phyloP scores from a whole-genome alignment of 2,888 invertebrate species.

The Eurytoma adleriae region DNA sequence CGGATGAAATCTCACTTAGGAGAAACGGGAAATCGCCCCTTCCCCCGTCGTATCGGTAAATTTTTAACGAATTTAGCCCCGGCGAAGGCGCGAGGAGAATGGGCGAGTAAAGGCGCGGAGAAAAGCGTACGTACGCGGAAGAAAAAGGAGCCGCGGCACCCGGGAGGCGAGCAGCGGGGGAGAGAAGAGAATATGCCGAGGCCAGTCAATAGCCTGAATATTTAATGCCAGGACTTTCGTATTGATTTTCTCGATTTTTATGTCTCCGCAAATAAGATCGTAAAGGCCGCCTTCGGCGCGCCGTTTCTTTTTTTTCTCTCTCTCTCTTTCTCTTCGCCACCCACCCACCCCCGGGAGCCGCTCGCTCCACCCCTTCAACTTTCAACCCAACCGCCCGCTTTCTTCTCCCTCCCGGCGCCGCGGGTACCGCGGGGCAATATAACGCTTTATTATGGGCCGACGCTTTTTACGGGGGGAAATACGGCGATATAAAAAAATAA shows the following conservation, averaged over 20 bases:
- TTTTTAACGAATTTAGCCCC: too few relatives aligned
- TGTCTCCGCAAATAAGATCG: constrained; percentile 75
- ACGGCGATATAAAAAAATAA: constrained; percentile 70
- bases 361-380: constrained; percentile 8
- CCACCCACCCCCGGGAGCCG: constrained; percentile 43
- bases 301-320: constrained; percentile 67
- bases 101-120: neutral
- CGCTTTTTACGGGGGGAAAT: constrained; percentile 71
- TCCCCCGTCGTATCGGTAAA: too few relatives aligned
- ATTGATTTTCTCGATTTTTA: constrained; percentile 76
- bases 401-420: neutral
- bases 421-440: constrained; percentile 66
- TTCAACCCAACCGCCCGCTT: constrained; percentile 5
- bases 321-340: constrained; percentile 13
- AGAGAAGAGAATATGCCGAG: constrained; percentile 41
- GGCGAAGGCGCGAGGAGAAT: too few relatives aligned
- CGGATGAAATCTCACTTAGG: too few relatives aligned
- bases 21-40: too few relatives aligned
- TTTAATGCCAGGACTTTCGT: constrained; percentile 75
- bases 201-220: constrained; percentile 74
- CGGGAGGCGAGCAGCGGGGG: neutral
- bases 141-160: neutral
- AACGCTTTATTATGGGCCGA: constrained; percentile 73
- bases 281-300: constrained; percentile 66
- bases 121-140: neutral